Conservation (phyloP, 2,113 vertebrate species). For the Andinoacara biseriatus region DNA sequence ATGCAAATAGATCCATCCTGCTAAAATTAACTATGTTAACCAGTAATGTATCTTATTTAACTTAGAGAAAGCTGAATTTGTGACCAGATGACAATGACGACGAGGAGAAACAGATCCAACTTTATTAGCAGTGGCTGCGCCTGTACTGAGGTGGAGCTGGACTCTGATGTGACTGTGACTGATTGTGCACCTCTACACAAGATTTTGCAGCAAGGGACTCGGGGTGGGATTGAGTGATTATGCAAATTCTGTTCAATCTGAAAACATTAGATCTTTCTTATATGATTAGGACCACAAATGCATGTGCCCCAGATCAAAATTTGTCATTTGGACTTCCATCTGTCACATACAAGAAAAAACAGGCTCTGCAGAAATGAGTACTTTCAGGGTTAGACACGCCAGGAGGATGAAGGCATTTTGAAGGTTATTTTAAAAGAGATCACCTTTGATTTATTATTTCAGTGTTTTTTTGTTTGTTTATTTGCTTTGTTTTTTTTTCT, state of each 20-base stretch:
- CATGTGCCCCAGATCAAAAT: background rate
- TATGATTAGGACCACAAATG: background rate
- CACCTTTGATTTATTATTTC: rapidly evolving
- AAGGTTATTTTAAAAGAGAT: background rate
- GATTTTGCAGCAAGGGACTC: background rate
- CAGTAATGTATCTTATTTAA: no score
- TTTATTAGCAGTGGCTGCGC: background rate
- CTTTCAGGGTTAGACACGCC: background rate
- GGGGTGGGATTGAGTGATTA: background rate
- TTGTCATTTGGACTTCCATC: rapidly evolving
- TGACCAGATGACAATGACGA: rapidly evolving
- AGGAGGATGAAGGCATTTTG: background rate
- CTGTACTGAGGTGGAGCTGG: background rate
- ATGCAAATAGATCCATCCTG: no score
- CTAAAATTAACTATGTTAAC: no score
- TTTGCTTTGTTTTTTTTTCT: background rate
- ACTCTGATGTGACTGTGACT: background rate
- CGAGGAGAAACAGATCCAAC: background rate
- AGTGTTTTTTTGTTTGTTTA: background rate
- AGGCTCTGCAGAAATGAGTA: background rate
- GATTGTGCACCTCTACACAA: background rate
- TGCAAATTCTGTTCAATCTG: background rate
- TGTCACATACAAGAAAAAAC: no score
- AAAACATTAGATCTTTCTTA: background rate
- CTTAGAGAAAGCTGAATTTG: background rate